phyloP scores from a whole-genome alignment of 2,797 vertebrate species.

The Alosa sapidissima region DNA sequence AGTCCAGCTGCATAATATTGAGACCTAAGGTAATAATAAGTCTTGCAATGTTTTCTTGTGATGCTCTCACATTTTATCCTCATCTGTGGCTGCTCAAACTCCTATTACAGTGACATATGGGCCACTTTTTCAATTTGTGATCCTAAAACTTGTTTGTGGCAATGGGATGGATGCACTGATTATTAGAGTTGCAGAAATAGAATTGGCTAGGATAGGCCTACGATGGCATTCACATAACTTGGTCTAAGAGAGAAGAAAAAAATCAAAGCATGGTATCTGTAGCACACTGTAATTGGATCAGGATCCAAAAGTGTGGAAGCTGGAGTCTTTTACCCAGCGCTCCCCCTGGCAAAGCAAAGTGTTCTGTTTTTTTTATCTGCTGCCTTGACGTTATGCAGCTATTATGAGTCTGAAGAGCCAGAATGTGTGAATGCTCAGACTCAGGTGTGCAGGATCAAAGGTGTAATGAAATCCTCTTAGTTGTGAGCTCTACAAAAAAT shows the following conservation, averaged over 20 bases:
- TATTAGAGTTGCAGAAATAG: neutral
- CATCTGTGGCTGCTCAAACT: neutral
- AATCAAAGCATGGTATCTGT: conserved; percentile 18
- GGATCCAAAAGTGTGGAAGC: conserved; percentile 2
- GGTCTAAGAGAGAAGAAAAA: neutral
- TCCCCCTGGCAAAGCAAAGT: conserved; percentile 3
- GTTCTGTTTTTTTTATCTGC: neutral
- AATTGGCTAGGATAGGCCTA: neutral
- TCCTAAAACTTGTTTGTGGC: neutral
- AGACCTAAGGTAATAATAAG: neutral
- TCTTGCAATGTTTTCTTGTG: neutral
- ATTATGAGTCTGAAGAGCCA: neutral
- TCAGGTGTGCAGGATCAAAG: conserved; percentile 13
- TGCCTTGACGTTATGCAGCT: conserved; percentile 12
- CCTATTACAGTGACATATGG: neutral
- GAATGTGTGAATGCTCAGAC: neutral
- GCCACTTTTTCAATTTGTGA: neutral
- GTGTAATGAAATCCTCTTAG: conserved; percentile 46
- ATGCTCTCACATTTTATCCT: neutral
- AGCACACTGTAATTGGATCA: conserved; percentile 13
- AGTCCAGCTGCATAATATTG: neutral
- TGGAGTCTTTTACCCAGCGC: neutral
- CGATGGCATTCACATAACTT: neutral
- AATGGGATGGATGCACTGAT: neutral
- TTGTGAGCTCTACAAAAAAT: conserved; percentile 24